phyloP scores from a whole-genome alignment of 2,888 invertebrate genomes.

The Cenopis cana region DNA sequence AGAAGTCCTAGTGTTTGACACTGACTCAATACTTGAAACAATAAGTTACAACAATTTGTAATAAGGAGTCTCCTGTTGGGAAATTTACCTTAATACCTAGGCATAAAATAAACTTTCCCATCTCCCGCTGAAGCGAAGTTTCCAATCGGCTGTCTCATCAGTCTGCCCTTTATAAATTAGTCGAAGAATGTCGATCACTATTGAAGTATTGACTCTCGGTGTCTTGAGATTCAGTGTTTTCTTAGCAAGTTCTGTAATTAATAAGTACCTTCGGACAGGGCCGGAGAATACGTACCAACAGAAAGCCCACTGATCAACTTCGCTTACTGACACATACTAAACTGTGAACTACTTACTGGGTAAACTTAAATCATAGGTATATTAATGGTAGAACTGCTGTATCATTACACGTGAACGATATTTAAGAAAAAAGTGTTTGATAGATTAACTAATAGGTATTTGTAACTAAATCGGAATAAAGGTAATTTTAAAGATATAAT shows the following conservation, averaged over 20 bases:
- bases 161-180: conserved; percentile 17
- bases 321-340: not conserved
- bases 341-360: no score
- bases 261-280: conserved; percentile 25
- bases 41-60: no score
- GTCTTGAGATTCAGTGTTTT: conserved; percentile 36
- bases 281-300: conserved; percentile 8
- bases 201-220: conserved; percentile 28
- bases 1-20: no score
- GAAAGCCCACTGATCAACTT: not conserved
- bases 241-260: conserved; percentile 42
- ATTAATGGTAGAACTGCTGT: no score
- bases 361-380: no score
- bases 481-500: no score
- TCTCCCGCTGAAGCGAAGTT: not conserved
- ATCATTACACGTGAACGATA: no score
- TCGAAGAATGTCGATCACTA: conserved; percentile 35
- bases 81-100: not conserved
- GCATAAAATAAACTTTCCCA: not conserved
- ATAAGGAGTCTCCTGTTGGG: no score
- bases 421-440: no score
- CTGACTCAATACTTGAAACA: no score
- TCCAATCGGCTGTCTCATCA: conserved; percentile 4
- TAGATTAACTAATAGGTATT: no score
- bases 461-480: no score